Conservation (phyloP, 2,888 invertebrate species). For the Gerris lacustris region DNA sequence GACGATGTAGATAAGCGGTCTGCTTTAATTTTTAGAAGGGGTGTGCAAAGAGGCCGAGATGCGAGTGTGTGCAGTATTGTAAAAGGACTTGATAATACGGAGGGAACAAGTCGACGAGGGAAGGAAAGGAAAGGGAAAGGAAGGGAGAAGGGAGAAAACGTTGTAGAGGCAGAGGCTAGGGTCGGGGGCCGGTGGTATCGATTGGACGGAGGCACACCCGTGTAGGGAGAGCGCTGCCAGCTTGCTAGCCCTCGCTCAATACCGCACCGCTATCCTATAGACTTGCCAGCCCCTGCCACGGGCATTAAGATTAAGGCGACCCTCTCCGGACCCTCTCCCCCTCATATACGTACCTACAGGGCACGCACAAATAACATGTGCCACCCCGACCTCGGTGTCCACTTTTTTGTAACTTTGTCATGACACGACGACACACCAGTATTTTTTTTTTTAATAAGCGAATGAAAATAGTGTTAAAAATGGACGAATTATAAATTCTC, state of each 20-base stretch:
- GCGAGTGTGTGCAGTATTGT: background rate
- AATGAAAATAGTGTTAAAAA: no score
- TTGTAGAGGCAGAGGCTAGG: background rate
- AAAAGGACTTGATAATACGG: background rate
- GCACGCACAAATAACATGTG: background rate
- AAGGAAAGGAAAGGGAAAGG: background rate
- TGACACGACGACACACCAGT: no score
- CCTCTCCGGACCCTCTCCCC: background rate
- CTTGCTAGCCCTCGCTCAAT: background rate
- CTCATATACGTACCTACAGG: background rate
- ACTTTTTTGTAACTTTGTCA: no score
- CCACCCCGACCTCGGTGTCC: no score
- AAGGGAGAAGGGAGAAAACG: background rate
- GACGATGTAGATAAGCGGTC: background rate
- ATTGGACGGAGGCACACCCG: background rate
- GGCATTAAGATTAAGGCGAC: conserved; percentile 2
- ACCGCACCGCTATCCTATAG: background rate
- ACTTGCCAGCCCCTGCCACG: background rate
- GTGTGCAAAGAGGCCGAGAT: background rate
- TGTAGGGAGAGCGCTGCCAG: background rate
- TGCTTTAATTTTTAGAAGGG: background rate
- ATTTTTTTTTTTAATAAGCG: no score
- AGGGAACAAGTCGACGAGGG: no score
- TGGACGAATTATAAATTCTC: no score
- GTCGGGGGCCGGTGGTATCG: background rate